These are phyloP conservation scores for Chymomyza procnemis DNA, from an alignment of 2,888 invertebrate species.

Conservation along the genomic window DNA sequence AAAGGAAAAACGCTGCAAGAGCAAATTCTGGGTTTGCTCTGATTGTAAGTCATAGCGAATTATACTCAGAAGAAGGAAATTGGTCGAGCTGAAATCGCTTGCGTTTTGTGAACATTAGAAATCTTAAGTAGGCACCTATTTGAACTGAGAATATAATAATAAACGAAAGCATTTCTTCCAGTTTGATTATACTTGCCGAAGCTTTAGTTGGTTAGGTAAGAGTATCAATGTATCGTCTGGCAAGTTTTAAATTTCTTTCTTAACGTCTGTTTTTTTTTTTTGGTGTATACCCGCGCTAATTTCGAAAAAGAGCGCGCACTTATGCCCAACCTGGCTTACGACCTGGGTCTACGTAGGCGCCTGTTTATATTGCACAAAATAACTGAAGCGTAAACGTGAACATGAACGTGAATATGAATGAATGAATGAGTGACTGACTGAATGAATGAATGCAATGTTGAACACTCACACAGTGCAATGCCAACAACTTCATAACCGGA, in stretches of 20 bases:
- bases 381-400: slow-evolving; percentile 68
- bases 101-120: too few species aligned
- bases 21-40: too few species aligned
- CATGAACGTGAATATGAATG: slow-evolving; percentile 45
- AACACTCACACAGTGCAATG: slow-evolving; percentile 16
- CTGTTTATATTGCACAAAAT: slow-evolving; percentile 26
- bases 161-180: too few species aligned
- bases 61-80: too few species aligned
- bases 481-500: slow-evolving; percentile 61
- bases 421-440: slow-evolving; percentile 29
- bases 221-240: background rate
- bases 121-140: too few species aligned
- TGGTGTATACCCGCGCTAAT: slow-evolving; percentile 32
- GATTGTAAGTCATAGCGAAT: too few species aligned
- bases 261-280: background rate
- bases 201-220: slow-evolving; percentile 8
- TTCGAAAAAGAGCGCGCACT: slow-evolving; percentile 26
- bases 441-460: slow-evolving; percentile 44
- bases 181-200: too few species aligned
- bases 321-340: slow-evolving; percentile 1
- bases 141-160: too few species aligned
- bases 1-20: too few species aligned
- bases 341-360: background rate
- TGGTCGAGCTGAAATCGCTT: too few species aligned
- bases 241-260: background rate